Evolutionary conservation across 2,797 vertebrate genomes (phyloP).

Genomic region (Sus cebifrons): DNA sequence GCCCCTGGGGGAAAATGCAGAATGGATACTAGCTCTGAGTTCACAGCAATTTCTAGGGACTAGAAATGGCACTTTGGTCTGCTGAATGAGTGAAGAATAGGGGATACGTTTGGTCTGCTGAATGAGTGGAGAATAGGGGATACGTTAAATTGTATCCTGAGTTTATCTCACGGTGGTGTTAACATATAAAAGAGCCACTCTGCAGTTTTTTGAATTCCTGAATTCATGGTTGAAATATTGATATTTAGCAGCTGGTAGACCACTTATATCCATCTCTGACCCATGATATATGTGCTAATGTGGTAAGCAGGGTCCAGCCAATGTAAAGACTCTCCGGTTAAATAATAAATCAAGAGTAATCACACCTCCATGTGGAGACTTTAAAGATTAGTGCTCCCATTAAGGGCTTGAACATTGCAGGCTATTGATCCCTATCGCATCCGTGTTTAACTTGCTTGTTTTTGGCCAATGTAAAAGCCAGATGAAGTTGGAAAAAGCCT

Average conservation of each 20-base stretch:
- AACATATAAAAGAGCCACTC: neutral
- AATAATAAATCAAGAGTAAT: neutral
- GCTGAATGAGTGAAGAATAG: conserved; percentile 2
- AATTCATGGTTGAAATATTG: neutral
- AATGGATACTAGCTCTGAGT: neutral
- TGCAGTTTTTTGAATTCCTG: neutral
- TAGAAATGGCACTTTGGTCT: neutral
- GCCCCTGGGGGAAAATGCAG: neutral
- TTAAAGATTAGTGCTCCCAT: neutral
- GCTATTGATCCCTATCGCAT: neutral
- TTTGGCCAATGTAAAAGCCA: neutral
- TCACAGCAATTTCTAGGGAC: neutral
- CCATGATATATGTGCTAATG: neutral
- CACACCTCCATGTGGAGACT: neutral
- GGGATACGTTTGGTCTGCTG: conserved; percentile 4
- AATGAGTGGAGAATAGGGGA: neutral
- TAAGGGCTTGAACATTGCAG: neutral
- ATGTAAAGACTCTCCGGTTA: neutral
- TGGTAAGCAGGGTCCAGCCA: neutral
- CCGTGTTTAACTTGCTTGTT: neutral
- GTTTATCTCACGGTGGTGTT: neutral
- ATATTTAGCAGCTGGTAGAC: neutral
- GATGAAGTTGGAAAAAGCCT: neutral
- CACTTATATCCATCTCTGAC: neutral
- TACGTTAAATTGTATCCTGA: neutral